Evolutionary conservation across 2,797 vertebrate species (phyloP), one percentile per base, ranked within the genome.

Genomic region (Otus scops): DNA sequence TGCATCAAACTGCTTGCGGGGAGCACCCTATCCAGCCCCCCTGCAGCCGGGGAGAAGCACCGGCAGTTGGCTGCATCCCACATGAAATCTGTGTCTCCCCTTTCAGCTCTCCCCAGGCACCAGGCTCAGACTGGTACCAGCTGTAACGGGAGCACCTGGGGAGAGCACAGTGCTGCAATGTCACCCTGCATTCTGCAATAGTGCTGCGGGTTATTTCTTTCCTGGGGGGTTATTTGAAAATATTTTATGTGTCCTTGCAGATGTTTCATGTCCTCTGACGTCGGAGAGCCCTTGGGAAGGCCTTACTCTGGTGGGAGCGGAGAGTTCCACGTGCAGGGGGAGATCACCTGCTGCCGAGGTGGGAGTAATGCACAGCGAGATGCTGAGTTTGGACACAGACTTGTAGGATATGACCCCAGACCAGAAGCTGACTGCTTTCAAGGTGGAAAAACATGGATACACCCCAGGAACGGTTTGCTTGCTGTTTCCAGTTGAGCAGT

Each of bases 131-230:
- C 59, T 38, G 32, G 32, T 36, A 53, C 56, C 9, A 9, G n/a
- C 26, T 0, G 0, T 26, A 50, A 54, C 0, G 2, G 32, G 48
- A 89, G 10, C 28, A n/a, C n/a, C 20, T 19, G 15, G 39, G 24
- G n/a, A 60, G 26, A 41, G 59, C 41, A 11, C 0, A 0, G 23
- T 8, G 7, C 48, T 61, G 54, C 41, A 48, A 2, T 2, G 26
- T 28, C 54, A 91, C 50, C 27, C 34, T n/a, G 30, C 24, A 13
- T 39, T 71, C 71, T 24, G 22, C 34, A 47, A 23, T 12, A 65
- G 48, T 1, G 1, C 51, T 22, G 19, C 0, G 1, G 45, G 34
- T n/a, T 59, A 6, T 69, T 74, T 77, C 11, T 83, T 51, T 78
- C 73, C 21, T 38, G 36, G 51, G 39, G 4, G 5, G 8, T 88